These are phyloP conservation scores for Micoletzkya japonica DNA, from an alignment of 2,888 invertebrate species.

Conservation along the genomic window DNA sequence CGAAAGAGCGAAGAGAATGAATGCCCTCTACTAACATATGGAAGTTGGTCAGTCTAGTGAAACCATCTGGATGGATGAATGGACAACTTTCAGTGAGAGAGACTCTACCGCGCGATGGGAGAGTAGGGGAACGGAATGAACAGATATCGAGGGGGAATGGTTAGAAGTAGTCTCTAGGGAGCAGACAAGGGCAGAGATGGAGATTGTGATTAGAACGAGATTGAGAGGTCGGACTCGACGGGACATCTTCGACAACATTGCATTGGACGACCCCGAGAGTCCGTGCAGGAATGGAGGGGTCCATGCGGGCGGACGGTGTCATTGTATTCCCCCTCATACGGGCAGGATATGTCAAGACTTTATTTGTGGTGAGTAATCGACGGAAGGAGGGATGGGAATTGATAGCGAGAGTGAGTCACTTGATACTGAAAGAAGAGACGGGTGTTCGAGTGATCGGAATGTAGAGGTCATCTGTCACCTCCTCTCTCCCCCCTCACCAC, in stretches of 20 bases:
- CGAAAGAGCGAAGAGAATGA: no score
- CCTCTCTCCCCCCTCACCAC: not conserved
- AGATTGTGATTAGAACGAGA: not conserved
- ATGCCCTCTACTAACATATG: no score
- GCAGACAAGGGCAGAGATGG: not conserved
- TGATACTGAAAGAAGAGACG: not conserved
- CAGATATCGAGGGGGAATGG: no score
- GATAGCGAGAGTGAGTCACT: no score
- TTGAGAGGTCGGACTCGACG: conserved; percentile 23
- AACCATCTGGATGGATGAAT: no score
- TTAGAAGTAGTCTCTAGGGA: not conserved
- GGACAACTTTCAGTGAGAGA: no score
- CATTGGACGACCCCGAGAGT: conserved; percentile 37
- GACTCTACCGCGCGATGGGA: no score
- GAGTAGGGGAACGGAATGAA: no score
- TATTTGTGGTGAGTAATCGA: conserved; percentile 44
- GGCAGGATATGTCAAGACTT: conserved; percentile 50
- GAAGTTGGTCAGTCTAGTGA: no score
- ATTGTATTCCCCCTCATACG: conserved; percentile 52
- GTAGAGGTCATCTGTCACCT: not conserved
- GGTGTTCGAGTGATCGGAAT: not conserved
- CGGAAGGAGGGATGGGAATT: not conserved
- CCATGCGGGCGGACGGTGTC: conserved; percentile 41
- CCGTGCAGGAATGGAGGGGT: conserved; percentile 38
- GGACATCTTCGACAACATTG: conserved; percentile 40